Conservation (phyloP, 2,113 vertebrate species). For the Dromaius novaehollandiae region DNA sequence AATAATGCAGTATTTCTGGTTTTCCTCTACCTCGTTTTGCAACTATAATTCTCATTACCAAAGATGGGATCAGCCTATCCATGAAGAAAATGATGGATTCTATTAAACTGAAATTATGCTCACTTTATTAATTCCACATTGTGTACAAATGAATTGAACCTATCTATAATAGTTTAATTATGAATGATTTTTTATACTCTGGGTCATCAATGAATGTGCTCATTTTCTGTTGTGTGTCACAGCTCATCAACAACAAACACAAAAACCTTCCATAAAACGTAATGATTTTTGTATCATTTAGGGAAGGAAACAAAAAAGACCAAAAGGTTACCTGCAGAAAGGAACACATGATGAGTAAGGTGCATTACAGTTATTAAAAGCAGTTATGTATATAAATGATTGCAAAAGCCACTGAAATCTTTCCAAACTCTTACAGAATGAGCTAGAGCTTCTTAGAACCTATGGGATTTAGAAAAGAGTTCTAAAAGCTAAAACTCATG, state of each 20-base stretch:
- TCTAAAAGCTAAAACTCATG: background rate
- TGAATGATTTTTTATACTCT: conserved; percentile 37
- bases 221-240: conserved; percentile 50
- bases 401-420: background rate
- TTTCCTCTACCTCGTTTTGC: background rate
- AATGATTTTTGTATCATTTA: conserved; percentile 43
- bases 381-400: background rate
- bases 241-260: background rate
- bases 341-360: conserved; percentile 4
- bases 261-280: conserved; percentile 13
- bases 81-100: conserved; percentile 34
- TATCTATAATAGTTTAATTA: background rate
- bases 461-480: background rate
- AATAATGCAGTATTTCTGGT: conserved; percentile 8
- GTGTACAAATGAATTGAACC: background rate
- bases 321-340: background rate
- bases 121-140: conserved; percentile 28
- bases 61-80: conserved; percentile 24
- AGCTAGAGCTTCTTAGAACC: background rate
- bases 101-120: conserved; percentile 46
- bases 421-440: background rate
- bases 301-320: background rate
- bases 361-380: conserved; percentile 38
- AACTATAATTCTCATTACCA: background rate
- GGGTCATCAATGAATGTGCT: conserved; percentile 15